Base-by-base conservation (phyloP, 2,888 invertebrate species). In the Cecidostiba fungosa region DNA sequence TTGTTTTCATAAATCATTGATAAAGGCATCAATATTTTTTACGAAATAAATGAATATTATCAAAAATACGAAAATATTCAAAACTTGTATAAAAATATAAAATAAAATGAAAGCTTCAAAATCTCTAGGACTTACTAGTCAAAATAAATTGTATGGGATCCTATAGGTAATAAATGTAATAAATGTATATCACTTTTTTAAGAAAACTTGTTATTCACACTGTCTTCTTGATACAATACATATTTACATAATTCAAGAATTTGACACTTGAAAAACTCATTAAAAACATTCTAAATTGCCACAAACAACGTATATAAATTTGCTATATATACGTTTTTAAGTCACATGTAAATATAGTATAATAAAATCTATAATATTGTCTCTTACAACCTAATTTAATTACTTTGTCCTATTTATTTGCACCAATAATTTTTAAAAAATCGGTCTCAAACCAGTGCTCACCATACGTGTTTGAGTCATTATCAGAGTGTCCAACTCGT, bases 171-270 rank as follows among this genome's bases (percentile, higher is more conserved):
- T 39, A 12, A 66, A 76, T 69, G 10, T 72, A 70, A 43, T 29
- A 32, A 66, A 16, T 78, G 16, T 23, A 29, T 26, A 16, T 14
- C 62, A 3, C 32, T 77, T 83, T 85, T 81, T 86, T 72, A 84
- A 84, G 82, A 82, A 82, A 86, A 86, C 76, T 84, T 78, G 36
- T 86, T 84, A 85, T 86, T 86, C 81, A 84, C 82, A 82, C 36
- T 47, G 62, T 82, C 59, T 81, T 84, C 66, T 82, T 82, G 32
- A 47, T 84, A 82, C 82, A 84, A 86, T 82, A 86, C 84, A 82
- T 86, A 86, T 86, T 78, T 86, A 86, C 86, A 86, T 80, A 82
- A 79, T 86, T 76, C 73, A 86, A 82, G 74, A 82, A 78, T 32
- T 72, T 66, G 43, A 84, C 43, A 73, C 69, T 82, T 74, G 59